phyloP scores from a whole-genome alignment of 2,113 vertebrate genomes.

The Gobio gobio region DNA sequence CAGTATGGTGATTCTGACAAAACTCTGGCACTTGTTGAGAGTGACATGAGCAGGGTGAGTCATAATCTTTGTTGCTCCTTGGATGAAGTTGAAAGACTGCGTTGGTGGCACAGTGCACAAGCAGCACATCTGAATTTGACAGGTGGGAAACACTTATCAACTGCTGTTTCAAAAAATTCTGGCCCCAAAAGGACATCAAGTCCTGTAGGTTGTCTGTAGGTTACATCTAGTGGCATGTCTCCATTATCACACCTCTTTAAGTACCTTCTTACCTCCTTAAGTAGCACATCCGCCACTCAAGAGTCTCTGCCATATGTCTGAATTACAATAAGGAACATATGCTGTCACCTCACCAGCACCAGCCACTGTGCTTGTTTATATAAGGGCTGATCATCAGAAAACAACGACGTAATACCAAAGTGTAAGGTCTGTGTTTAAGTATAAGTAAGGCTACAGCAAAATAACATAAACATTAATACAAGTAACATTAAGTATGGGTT shows the following conservation, averaged over 20 bases:
- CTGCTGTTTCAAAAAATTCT: constrained; percentile 42
- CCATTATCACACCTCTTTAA: constrained; percentile 57
- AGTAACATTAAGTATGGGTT: constrained; percentile 3
- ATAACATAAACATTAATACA: background rate
- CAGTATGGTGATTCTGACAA: constrained; percentile 76
- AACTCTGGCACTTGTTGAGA: constrained; percentile 79
- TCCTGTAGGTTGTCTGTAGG: constrained; percentile 37
- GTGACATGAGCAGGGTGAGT: constrained; percentile 78
- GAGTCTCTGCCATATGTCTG: constrained; percentile 68
- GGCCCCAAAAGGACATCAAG: constrained; percentile 37
- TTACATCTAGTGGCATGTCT: constrained; percentile 58
- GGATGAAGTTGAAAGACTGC: constrained; percentile 9
- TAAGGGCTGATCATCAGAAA: constrained; percentile 3
- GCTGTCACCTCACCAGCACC: constrained; percentile 28
- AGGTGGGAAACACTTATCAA: constrained; percentile 51
- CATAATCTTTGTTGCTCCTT: constrained; percentile 42
- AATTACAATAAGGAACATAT: constrained; percentile 59
- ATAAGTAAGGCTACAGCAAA: background rate
- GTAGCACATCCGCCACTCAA: constrained; percentile 52
- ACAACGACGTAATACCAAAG: background rate
- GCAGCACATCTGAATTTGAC: constrained; percentile 68
- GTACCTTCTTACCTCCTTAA: constrained; percentile 36
- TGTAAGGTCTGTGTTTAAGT: background rate
- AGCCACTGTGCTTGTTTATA: constrained; percentile 13
- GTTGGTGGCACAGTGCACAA: constrained; percentile 40